Conservation (phyloP, 1,140 invertebrate species). For the Heliconius congener region DNA sequence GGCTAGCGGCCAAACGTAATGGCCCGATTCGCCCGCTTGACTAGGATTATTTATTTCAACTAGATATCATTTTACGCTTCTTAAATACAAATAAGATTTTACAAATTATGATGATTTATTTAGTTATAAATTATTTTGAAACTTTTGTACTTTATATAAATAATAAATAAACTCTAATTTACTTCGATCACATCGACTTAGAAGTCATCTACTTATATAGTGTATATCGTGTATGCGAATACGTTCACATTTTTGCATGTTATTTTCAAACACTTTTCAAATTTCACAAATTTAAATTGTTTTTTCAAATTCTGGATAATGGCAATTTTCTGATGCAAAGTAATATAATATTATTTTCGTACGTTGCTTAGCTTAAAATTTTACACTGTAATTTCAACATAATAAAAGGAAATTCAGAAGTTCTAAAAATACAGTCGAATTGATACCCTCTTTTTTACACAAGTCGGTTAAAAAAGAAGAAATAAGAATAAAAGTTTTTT, state of each 20-base stretch:
- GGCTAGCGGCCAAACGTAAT: constrained; percentile 48
- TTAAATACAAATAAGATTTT: constrained; percentile 24
- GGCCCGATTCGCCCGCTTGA: constrained; percentile 38
- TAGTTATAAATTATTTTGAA: not conserved
- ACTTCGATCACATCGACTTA: too few relatives aligned
- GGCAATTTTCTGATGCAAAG: not conserved
- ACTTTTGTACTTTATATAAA: not conserved
- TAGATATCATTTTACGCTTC: constrained; percentile 36
- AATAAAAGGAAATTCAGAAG: not conserved
- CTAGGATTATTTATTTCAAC: constrained; percentile 33
- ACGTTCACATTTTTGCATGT: too few relatives aligned
- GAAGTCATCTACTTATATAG: not conserved
- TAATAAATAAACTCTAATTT: too few relatives aligned
- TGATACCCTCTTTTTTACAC: too few relatives aligned
- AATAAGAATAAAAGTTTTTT: too few relatives aligned
- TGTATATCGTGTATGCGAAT: too few relatives aligned
- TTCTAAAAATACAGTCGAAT: too few relatives aligned
- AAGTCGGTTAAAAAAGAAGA: too few relatives aligned
- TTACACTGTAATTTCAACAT: not conserved
- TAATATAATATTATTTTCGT: not conserved
- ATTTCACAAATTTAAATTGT: too few relatives aligned
- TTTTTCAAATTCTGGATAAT: not conserved
- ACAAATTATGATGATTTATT: not conserved
- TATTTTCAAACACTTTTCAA: too few relatives aligned
- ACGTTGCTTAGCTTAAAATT: not conserved